Conservation (phyloP, 2,113 vertebrate species). For the Alligator sinensis region DNA sequence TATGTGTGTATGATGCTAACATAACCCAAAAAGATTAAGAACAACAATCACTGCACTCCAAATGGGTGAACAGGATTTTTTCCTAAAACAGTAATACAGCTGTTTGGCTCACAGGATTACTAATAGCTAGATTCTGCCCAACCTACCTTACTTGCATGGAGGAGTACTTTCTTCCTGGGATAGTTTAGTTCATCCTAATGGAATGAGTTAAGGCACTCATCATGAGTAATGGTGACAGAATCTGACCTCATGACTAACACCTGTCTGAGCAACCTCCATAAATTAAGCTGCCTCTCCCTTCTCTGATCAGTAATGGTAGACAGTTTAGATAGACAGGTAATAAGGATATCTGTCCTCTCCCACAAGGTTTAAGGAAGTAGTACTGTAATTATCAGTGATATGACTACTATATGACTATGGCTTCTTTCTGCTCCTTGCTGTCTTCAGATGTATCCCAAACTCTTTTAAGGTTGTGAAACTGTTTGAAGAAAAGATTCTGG, state of each 20-base stretch:
- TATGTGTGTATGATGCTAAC: neutral
- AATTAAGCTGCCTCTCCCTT: neutral
- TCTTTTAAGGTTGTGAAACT: neutral
- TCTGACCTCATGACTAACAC: neutral
- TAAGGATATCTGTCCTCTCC: neutral
- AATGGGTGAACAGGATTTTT: neutral
- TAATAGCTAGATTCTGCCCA: neutral
- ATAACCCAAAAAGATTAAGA: neutral
- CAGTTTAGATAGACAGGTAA: constrained; percentile 46
- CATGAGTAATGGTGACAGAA: accelerated
- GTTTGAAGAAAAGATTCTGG: neutral
- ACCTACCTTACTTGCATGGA: neutral
- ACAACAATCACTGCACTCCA: neutral
- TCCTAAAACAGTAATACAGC: neutral
- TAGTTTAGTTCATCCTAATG: neutral
- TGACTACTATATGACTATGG: constrained; percentile 12
- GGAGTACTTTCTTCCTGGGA: neutral
- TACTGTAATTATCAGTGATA: neutral
- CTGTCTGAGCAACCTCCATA: neutral
- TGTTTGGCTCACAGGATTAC: neutral
- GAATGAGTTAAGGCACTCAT: neutral
- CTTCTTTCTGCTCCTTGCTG: constrained; percentile 21
- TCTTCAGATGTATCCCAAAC: constrained; percentile 16
- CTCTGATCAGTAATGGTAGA: neutral
- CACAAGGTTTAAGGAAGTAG: constrained; percentile 26